These are phyloP conservation scores for Heliocidaris erythrogramma DNA, from an alignment of 35 echinoderm and acorn worm species.

Conservation along the genomic window DNA sequence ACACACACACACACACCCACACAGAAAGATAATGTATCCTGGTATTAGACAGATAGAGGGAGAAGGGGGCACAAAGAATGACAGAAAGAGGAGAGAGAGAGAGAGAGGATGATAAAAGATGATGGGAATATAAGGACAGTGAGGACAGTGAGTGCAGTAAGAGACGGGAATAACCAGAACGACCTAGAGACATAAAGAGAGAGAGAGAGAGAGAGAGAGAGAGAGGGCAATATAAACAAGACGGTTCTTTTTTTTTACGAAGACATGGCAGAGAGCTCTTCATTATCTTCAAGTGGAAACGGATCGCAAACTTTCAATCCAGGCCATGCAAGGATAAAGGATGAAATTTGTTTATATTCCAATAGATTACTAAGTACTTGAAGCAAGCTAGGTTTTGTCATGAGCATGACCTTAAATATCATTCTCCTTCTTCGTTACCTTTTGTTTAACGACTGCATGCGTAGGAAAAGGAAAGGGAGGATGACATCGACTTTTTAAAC, in stretches of 20 bases:
- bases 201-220: background rate
- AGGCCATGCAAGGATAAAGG: background rate
- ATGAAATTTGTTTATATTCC: background rate
- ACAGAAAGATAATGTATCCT: background rate
- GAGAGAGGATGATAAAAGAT: too few relatives aligned
- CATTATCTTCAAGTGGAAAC: constrained; percentile 2
- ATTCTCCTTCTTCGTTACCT: background rate
- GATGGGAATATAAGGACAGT: too few relatives aligned
- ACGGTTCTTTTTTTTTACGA: too few relatives aligned
- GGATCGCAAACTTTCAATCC: background rate
- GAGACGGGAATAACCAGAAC: background rate
- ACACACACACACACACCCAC: too few relatives aligned
- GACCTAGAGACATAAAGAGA: background rate
- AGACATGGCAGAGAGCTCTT: too few relatives aligned
- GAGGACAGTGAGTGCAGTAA: background rate
- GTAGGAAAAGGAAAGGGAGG: too few relatives aligned
- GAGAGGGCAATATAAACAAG: too few relatives aligned
- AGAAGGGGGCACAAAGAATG: too few relatives aligned
- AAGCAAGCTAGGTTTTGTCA: background rate
- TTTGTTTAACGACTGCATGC: background rate
- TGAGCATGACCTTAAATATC: background rate
- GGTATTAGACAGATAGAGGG: background rate
- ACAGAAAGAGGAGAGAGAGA: too few relatives aligned
- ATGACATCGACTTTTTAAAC: too few relatives aligned
- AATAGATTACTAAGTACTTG: background rate